Evolutionary conservation across 2,113 vertebrate species (phyloP), one percentile per base, ranked within the genome.

Genomic region (Pelecanoides urinatrix): DNA sequence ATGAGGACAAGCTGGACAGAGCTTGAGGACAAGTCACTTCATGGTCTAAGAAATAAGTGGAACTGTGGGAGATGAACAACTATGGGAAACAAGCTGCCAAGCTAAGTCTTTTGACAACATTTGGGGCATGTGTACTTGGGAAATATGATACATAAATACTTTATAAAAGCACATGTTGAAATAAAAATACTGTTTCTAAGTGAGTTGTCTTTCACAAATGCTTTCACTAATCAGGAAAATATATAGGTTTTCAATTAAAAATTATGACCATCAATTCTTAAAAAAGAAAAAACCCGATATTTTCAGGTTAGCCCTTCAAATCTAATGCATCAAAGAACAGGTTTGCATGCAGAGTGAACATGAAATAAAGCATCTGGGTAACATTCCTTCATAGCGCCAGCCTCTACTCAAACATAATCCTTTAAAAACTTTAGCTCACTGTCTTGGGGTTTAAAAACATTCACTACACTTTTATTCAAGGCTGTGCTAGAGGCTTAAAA

Each of bases 301-400:
- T 83, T 84, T 83, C 21, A 86, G 55, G 13, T 71, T 93, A 92
- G 42, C 13, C 12, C 59, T 82, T 94, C 53, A 78, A 85, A 86
- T 92, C 20, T 49, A 50, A 85, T 82, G 22, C 19, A 87, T 20
- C 23, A 65, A 77, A 42, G 6, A 62, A 58, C 5, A 17, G 16
- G 55, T 72, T 88, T 88, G 53, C 55, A 71, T 79, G 25, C 27
- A 92, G 79, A 68, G 55, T 96, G 84, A 91, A 96, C 84, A 95
- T 93, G 82, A 97, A 97, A 52, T 45, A 97, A 85, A 97, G 77
- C 91, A 96, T 95, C 89, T 97, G 94, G 90, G 95, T 71, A 88
- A n/a, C 77, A 97, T 97, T 97, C 88, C 52, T 96, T 56, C 58
- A 62, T 29, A 94, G 73, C 23, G 4, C 65, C 87, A 93, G 56